These are phyloP conservation scores for Jacana jacana DNA, from an alignment of 2,113 vertebrate species.

Conservation along the genomic window DNA sequence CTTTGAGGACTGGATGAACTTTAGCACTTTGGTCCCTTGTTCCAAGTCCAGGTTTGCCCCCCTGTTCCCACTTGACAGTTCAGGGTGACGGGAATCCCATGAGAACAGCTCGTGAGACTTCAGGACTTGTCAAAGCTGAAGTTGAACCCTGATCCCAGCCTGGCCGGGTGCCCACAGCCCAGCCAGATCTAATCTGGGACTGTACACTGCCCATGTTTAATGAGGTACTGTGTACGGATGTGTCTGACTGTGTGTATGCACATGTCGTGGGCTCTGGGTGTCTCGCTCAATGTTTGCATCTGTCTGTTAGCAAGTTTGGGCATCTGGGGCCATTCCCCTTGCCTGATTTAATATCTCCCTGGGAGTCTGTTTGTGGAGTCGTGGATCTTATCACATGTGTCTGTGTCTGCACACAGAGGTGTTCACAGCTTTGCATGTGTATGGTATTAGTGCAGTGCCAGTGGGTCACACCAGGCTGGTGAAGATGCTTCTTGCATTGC, in stretches of 20 bases:
- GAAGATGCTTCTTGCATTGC: not conserved
- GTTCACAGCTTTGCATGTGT: not conserved
- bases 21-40: not conserved
- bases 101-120: slow-evolving; percentile 3
- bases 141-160: not conserved
- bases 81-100: not conserved
- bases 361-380: rapidly evolving
- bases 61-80: not conserved
- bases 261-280: not conserved
- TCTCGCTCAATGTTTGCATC: slow-evolving; percentile 32
- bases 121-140: not conserved
- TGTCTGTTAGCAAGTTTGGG: not conserved
- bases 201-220: slow-evolving; percentile 35
- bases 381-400: not conserved
- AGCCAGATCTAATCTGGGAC: slow-evolving; percentile 46
- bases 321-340: not conserved
- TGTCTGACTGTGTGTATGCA: slow-evolving; percentile 24
- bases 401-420: not conserved
- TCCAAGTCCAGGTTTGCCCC: not conserved
- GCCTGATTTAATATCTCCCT: not conserved
- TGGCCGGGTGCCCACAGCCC: slow-evolving; percentile 16
- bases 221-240: slow-evolving; percentile 17
- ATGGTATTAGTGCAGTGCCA: not conserved
- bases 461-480: not conserved
- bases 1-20: not conserved